Conservation (phyloP, 2,113 vertebrate genomes). For the Eupsittula cactorum region DNA sequence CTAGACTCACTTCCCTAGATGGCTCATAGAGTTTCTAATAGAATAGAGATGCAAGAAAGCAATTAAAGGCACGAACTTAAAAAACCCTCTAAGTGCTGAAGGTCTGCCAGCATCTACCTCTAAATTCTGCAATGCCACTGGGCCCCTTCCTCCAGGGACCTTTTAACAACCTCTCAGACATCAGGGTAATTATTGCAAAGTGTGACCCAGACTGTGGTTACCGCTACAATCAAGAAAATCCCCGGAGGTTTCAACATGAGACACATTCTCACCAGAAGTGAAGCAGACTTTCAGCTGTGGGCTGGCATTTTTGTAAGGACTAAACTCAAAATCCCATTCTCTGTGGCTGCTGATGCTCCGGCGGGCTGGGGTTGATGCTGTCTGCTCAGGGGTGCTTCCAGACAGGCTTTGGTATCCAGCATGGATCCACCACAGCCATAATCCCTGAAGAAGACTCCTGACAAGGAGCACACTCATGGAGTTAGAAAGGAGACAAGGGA, state of each 20-base stretch:
- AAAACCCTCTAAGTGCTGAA: slow-evolving; percentile 41
- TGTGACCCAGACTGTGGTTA: slow-evolving; percentile 58
- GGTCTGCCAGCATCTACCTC: slow-evolving; percentile 42
- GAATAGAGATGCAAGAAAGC: slow-evolving; percentile 44
- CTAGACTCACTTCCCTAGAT: slow-evolving; percentile 28
- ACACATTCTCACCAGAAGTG: not conserved
- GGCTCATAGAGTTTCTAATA: slow-evolving; percentile 34
- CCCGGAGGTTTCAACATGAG: not conserved
- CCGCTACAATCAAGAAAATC: not conserved
- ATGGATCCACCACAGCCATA: not conserved
- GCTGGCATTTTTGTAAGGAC: not conserved
- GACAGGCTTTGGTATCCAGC: fast-evolving
- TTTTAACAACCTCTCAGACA: slow-evolving; percentile 45
- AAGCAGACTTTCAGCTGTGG: not conserved
- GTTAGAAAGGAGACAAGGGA: not conserved
- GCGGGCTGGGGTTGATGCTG: fast-evolving
- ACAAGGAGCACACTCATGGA: not conserved
- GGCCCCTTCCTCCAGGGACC: slow-evolving; percentile 36
- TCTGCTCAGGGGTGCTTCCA: not conserved
- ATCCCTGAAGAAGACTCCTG: not conserved
- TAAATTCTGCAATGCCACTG: not conserved
- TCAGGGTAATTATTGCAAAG: slow-evolving; percentile 52
- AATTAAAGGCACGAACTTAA: slow-evolving; percentile 58
- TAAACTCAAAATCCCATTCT: not conserved
- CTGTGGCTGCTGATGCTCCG: fast-evolving